A percentile compares a stretch with the other conserved stretches of the same genome.
phyloP scores from a whole-genome alignment of 2,113 vertebrate species.

The Sebastes schlegelii region DNA sequence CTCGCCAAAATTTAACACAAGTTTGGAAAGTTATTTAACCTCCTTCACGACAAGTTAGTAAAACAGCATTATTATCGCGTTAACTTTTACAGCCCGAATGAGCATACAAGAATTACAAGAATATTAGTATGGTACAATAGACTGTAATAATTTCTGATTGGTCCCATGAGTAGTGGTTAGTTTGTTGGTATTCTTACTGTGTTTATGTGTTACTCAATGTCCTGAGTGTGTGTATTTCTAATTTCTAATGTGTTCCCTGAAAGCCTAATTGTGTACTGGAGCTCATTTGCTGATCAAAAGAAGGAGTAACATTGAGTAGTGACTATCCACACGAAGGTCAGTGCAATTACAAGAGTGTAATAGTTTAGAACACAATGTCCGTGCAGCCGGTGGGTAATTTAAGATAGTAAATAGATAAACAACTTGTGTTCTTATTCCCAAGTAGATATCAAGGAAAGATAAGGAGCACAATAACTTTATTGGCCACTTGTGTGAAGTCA shows the following conservation, averaged over 20 bases:
- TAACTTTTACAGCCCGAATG: too few species aligned
- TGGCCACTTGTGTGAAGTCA: neutral
- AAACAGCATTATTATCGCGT: too few species aligned
- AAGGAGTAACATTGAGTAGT: slow-evolving; percentile 42
- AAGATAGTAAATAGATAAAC: slow-evolving; percentile 14
- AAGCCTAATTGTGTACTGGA: slow-evolving; percentile 35
- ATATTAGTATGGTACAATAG: neutral
- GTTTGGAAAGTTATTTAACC: too few species aligned
- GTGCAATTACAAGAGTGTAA: slow-evolving; percentile 32
- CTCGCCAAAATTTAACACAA: too few species aligned
- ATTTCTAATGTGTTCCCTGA: slow-evolving; percentile 14
- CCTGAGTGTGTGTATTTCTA: neutral
- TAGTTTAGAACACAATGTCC: slow-evolving; percentile 17
- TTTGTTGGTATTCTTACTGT: slow-evolving; percentile 1
- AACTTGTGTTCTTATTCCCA: neutral
- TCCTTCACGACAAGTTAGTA: too few species aligned
- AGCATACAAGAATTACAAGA: neutral
- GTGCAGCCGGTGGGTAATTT: neutral
- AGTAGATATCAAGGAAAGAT: neutral
- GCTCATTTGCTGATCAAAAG: slow-evolving; percentile 48
- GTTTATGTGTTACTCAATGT: neutral
- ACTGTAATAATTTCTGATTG: neutral
- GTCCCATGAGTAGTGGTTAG: neutral
- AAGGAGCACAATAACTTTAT: neutral
- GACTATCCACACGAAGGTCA: slow-evolving; percentile 62